Percentiles rank a stretch among this genome's conserved stretches.
Evolutionary conservation across 2,888 invertebrate species (phyloP).

Genomic region (Omphaloscelis lunosa): DNA sequence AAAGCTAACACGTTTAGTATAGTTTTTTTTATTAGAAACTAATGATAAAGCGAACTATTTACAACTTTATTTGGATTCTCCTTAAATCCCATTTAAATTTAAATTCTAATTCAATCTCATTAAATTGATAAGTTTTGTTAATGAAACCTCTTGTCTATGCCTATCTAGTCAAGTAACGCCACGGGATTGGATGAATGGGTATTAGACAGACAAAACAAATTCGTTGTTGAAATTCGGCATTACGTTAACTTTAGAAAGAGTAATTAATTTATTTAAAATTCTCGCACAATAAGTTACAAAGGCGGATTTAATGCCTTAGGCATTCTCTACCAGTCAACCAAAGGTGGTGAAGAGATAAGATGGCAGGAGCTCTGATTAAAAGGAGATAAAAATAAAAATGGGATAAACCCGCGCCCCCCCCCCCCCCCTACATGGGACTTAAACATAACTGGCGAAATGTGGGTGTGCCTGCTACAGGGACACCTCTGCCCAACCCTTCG

Average conservation of each 20-base stretch:
- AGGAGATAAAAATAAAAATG: no score
- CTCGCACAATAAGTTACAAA: no score
- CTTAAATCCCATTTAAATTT: conserved; percentile 23
- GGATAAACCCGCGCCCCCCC: no score
- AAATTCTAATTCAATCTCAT: conserved; percentile 19
- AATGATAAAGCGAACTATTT: conserved; percentile 1
- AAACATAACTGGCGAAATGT: no score
- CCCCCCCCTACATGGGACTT: no score
- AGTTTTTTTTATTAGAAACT: background rate
- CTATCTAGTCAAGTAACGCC: background rate
- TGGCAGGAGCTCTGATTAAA: no score
- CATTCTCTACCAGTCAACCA: no score
- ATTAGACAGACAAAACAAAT: conserved; percentile 14
- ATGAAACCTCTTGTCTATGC: conserved; percentile 13
- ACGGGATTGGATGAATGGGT: conserved; percentile 17
- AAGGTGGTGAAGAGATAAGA: no score
- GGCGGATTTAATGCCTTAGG: no score
- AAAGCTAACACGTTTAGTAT: background rate
- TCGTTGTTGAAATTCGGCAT: conserved; percentile 5
- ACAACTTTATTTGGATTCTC: conserved; percentile 27
- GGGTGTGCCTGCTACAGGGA: no score
- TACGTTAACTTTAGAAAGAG: conserved; percentile 12
- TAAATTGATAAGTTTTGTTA: conserved; percentile 9
- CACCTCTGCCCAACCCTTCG: no score
- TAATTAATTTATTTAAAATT: background rate